Percentiles rank a stretch among this genome's conserved stretches.
Conservation (phyloP, 2,113 vertebrate genomes). For the Onychorhynchus coronatus region DNA sequence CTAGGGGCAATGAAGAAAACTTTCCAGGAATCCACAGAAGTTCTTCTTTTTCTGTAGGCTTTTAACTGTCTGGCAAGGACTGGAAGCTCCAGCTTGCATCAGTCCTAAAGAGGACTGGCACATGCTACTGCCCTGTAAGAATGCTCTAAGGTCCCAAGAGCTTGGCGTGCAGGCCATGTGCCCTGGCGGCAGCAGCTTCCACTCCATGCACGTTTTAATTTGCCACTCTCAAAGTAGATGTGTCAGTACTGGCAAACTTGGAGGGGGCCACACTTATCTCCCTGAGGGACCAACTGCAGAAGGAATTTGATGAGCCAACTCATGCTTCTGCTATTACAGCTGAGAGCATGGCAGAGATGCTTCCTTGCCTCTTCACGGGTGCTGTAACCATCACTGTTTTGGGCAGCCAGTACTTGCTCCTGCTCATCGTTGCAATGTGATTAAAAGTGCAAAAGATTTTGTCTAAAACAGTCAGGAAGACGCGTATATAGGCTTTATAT, state of each 20-base stretch:
- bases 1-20: constrained; percentile 32
- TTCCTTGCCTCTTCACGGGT: neutral
- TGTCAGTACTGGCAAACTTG: constrained; percentile 7
- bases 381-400: neutral
- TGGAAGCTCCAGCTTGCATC: constrained; percentile 48
- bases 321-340: neutral
- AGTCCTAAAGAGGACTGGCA: constrained; percentile 37
- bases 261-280: constrained; percentile 29
- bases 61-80: constrained; percentile 48
- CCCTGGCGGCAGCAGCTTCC: constrained; percentile 32
- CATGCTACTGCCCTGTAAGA: constrained; percentile 20
- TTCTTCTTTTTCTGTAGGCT: constrained; percentile 40
- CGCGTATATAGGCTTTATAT: neutral
- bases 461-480: neutral
- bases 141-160: neutral
- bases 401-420: neutral
- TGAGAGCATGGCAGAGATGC: neutral
- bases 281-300: neutral
- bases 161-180: constrained; percentile 45
- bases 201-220: constrained; percentile 39
- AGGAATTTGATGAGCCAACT: neutral
- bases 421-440: neutral
- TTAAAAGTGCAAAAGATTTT: neutral
- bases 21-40: constrained; percentile 54
- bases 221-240: constrained; percentile 62